phyloP scores from a whole-genome alignment of 2,113 vertebrate genomes.

The Chelonoidis abingdonii region DNA sequence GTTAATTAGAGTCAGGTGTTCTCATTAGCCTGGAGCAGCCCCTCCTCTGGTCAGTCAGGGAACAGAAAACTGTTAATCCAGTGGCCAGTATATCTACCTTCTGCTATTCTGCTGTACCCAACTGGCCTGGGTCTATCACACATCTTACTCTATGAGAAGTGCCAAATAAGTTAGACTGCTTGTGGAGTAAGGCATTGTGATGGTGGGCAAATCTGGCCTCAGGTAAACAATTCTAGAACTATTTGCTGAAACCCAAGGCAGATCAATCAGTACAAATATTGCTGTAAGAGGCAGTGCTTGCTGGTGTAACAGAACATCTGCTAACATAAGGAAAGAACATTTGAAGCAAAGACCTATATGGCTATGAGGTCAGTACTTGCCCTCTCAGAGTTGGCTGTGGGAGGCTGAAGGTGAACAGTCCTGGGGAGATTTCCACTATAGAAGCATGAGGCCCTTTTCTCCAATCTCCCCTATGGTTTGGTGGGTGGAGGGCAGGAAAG shows the following conservation, averaged over 20 bases:
- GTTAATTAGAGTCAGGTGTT: too few species aligned
- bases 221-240: neutral
- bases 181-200: neutral
- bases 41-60: too few species aligned
- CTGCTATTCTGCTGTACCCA: too few species aligned
- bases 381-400: neutral
- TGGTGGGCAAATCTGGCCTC: neutral
- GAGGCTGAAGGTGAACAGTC: neutral
- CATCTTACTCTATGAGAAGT: neutral
- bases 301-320: neutral
- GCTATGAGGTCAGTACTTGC: neutral
- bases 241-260: neutral
- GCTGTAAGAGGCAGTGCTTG: neutral
- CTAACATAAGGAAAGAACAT: neutral
- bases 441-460: neutral
- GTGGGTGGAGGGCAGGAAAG: neutral
- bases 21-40: too few species aligned
- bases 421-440: neutral
- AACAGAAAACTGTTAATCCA: too few species aligned
- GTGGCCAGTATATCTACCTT: too few species aligned
- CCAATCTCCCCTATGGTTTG: neutral
- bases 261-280: fast-evolving
- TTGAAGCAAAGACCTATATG: fast-evolving
- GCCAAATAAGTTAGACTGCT: neutral
- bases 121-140: too few species aligned